Conservation (phyloP, 37 sponge, comb jelly and placozoan species). For the Chondrilla cf. caribensis region DNA sequence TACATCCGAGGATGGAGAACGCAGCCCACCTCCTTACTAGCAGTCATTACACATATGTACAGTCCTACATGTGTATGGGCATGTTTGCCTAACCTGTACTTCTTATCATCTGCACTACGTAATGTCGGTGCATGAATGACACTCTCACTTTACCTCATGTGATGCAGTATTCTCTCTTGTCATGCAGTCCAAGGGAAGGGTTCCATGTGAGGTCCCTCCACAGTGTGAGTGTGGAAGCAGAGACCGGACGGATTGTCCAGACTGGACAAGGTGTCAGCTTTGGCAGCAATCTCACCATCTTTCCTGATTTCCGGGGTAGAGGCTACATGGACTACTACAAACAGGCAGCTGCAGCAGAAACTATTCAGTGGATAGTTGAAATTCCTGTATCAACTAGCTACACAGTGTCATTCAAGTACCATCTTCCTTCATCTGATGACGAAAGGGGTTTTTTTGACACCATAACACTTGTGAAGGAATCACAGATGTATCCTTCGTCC, state of each 20-base stretch:
- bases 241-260: slow-evolving; percentile 6
- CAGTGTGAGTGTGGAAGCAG: slow-evolving; percentile 22
- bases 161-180: no score
- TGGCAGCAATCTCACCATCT: background rate
- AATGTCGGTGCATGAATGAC: no score
- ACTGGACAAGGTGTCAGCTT: background rate
- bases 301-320: slow-evolving; percentile 22
- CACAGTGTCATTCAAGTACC: background rate
- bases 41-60: no score
- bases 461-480: background rate
- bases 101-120: background rate
- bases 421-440: background rate
- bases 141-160: no score
- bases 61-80: no score
- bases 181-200: no score
- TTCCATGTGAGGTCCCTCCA: slow-evolving; percentile 28
- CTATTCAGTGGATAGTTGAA: slow-evolving; percentile 3
- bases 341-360: background rate
- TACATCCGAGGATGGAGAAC: no score
- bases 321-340: slow-evolving; percentile 33
- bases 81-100: background rate
- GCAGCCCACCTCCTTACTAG: no score
- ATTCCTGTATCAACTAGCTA: background rate
- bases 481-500: no score
- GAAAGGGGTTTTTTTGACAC: background rate